phyloP scores from a whole-genome alignment of 2,888 invertebrate species.

The Nebria brevicollis region DNA sequence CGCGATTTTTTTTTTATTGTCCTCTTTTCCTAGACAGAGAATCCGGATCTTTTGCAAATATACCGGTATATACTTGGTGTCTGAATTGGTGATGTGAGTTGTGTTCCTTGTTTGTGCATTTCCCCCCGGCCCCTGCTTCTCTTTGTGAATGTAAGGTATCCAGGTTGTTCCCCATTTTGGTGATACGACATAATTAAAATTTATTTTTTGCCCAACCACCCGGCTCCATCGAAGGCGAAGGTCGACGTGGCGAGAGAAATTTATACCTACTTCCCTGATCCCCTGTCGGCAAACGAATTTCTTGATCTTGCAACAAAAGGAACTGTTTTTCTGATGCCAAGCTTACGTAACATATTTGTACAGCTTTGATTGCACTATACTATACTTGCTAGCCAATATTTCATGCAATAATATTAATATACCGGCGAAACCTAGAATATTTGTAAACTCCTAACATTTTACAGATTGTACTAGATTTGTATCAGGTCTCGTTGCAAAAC shows the following conservation, averaged over 20 bases:
- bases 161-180: background rate
- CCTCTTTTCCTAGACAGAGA: background rate
- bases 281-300: background rate
- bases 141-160: background rate
- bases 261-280: background rate
- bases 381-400: background rate
- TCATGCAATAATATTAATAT: background rate
- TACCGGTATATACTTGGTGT: background rate
- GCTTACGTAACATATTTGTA: background rate
- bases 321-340: background rate
- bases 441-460: too few species aligned
- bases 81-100: background rate
- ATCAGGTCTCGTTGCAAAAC: too few species aligned
- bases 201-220: background rate
- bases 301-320: background rate
- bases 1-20: background rate
- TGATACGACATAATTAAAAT: background rate
- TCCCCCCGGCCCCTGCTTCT: background rate
- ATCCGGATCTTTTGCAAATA: slow-evolving; percentile 1
- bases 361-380: background rate
- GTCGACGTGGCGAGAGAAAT: background rate
- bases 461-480: too few species aligned
- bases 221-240: background rate
- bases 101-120: background rate
- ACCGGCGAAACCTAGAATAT: too few species aligned